Percentiles rank a stretch among this genome's conserved stretches.
Conservation (phyloP, 2,113 vertebrate species). For the Trematocara stigmaticum region DNA sequence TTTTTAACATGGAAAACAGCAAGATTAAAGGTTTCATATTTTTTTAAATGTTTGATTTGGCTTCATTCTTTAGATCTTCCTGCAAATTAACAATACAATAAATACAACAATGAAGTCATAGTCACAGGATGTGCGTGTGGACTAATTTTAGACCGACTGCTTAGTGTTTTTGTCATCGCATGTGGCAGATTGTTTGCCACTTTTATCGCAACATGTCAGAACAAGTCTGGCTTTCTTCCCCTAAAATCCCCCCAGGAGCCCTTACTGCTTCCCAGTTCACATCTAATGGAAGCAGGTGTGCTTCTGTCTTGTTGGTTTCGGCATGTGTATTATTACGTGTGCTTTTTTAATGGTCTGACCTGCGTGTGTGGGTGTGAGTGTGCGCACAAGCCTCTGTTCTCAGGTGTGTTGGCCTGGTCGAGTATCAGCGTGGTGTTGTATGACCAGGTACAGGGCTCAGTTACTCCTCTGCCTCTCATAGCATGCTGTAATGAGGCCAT, state of each 20-base stretch:
- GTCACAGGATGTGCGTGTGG: neutral
- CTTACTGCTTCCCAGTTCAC: neutral
- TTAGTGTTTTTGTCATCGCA: neutral
- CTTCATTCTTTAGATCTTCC: neutral
- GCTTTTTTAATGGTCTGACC: neutral
- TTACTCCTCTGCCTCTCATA: constrained; percentile 56
- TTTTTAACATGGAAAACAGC: neutral
- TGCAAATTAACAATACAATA: neutral
- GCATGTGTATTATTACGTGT: neutral
- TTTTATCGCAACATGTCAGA: neutral
- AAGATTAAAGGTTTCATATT: neutral
- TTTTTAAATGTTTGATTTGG: neutral
- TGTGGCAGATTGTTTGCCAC: neutral
- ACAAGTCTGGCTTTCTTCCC: neutral
- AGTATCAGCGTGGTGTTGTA: constrained; percentile 35
- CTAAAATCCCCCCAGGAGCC: neutral
- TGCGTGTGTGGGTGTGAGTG: neutral
- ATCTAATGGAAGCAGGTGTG: neutral
- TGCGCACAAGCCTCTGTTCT: neutral
- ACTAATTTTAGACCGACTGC: neutral
- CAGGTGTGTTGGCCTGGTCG: constrained; percentile 46
- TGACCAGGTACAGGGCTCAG: constrained; percentile 56
- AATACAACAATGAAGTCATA: neutral
- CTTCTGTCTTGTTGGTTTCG: neutral
- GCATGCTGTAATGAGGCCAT: constrained; percentile 90